phyloP scores from a whole-genome alignment of 1,140 invertebrate species.

The Zophobas atratus region DNA sequence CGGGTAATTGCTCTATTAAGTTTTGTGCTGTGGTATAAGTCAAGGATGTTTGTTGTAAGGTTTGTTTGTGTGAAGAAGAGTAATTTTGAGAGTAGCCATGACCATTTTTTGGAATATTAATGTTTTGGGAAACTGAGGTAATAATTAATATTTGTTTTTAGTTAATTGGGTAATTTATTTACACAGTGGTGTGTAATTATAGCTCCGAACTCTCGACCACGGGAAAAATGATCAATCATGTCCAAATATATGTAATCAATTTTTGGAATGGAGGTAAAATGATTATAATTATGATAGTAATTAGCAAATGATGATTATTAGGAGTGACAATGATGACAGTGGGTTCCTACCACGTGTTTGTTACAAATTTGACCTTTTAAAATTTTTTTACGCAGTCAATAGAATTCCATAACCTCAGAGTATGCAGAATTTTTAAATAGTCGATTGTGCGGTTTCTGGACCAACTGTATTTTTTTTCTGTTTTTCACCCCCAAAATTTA shows the following conservation, averaged over 20 bases:
- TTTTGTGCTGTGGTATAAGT: slow-evolving; percentile 20
- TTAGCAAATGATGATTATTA: slow-evolving; percentile 6
- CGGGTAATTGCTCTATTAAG: slow-evolving; percentile 27
- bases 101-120: neutral
- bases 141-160: slow-evolving; percentile 13
- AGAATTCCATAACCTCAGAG: too few relatives aligned
- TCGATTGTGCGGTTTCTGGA: too few relatives aligned
- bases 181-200: neutral
- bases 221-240: slow-evolving; percentile 6
- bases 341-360: too few relatives aligned
- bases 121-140: neutral
- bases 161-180: slow-evolving; percentile 14
- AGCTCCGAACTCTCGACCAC: neutral
- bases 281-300: neutral
- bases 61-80: neutral
- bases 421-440: too few relatives aligned
- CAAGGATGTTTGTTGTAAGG: slow-evolving; percentile 3
- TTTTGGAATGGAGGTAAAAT: slow-evolving; percentile 2
- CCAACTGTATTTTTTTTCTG: too few relatives aligned
- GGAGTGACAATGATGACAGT: neutral
- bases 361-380: too few relatives aligned
- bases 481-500: too few relatives aligned
- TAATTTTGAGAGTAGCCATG: neutral
- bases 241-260: slow-evolving; percentile 3
- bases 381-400: too few relatives aligned